Base-by-base conservation (phyloP, 2,888 invertebrate species). In the Melinaea marsaeus region DNA sequence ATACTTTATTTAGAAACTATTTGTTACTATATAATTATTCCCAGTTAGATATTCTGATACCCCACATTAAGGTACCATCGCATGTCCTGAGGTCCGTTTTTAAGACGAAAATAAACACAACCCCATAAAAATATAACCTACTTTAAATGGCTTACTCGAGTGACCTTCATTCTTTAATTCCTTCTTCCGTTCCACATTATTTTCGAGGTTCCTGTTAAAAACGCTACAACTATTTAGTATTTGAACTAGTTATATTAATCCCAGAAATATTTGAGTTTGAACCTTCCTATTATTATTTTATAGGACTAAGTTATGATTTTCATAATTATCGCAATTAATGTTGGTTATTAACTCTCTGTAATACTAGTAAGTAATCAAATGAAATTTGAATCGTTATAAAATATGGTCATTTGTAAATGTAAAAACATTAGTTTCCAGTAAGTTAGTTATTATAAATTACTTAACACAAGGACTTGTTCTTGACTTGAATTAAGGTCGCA, bases 401-500 rank as follows among this genome's bases (percentile, higher is more conserved):
- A 42, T 42, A 42, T 9, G 9, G 42, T 2, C 7, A 9, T 42
- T 5, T 42, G 32, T 51, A 9, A 22, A 42, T 42, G 3, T 11
- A 9, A 37, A 37, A 37, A 7, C 37, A 37, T 37, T 37, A 37
- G 37, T 37, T 9, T 42, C 2, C 11, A 42, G 42, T 42, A 42
- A 9, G 51, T n/a, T 32, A 51, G 22, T 32, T 7, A 51, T 32
- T 32, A 51, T 51, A 51, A 51, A 51, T 32, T 22, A 51, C 51
- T 32, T 22, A 9, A 7, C 32, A 51, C 51, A 51, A 51, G 51
- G 51, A 51, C 51, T 48, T 57, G 57, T 61, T 62, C 61, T 45
- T 63, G 56, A 60, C 59, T 34, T 46, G 56, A 46, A 66, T 64
- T 68, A 51, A 68, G 68, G 68, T 61, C 66, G 45, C 57, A 51